A percentile compares a stretch with the other conserved stretches of the same genome.
Evolutionary conservation across 2,797 vertebrate species (phyloP).

Genomic region (Phataginus tricuspis): DNA sequence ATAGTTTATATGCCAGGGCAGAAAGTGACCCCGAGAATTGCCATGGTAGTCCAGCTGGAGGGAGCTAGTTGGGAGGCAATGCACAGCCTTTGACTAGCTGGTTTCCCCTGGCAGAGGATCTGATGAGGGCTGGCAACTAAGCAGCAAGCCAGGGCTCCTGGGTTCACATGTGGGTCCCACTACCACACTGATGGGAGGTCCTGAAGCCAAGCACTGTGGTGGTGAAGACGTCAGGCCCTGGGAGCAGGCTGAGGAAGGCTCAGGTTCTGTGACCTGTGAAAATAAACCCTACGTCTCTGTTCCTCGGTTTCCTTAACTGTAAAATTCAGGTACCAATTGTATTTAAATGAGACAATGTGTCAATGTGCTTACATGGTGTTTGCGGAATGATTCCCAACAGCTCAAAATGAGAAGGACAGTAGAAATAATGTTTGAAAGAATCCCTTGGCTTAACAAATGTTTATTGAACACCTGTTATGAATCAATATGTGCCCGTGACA

Average conservation of each 20-base stretch:
- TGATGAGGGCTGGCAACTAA: constrained; percentile 22
- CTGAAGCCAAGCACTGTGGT: not conserved
- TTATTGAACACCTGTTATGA: not conserved
- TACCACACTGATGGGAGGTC: constrained; percentile 55
- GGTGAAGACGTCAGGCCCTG: not conserved
- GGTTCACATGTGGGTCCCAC: constrained; percentile 29
- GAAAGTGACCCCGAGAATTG: not conserved
- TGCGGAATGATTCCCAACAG: not conserved
- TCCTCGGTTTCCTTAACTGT: not conserved
- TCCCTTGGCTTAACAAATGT: not conserved
- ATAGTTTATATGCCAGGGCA: not conserved
- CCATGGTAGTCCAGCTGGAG: constrained; percentile 36
- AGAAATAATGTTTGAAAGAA: not conserved
- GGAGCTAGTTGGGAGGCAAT: not conserved
- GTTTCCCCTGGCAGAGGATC: constrained; percentile 40
- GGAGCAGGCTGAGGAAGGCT: not conserved
- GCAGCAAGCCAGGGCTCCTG: not conserved
- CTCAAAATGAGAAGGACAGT: not conserved
- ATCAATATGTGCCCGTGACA: not conserved
- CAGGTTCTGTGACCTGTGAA: not conserved
- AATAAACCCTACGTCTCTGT: not conserved
- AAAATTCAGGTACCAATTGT: not conserved
- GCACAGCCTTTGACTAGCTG: not conserved
- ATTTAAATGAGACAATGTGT: not conserved
- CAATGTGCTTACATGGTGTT: not conserved